Percentiles rank a stretch among this genome's conserved stretches.
Conservation (phyloP, 1,140 invertebrate species). For the Brachionus rubens region DNA sequence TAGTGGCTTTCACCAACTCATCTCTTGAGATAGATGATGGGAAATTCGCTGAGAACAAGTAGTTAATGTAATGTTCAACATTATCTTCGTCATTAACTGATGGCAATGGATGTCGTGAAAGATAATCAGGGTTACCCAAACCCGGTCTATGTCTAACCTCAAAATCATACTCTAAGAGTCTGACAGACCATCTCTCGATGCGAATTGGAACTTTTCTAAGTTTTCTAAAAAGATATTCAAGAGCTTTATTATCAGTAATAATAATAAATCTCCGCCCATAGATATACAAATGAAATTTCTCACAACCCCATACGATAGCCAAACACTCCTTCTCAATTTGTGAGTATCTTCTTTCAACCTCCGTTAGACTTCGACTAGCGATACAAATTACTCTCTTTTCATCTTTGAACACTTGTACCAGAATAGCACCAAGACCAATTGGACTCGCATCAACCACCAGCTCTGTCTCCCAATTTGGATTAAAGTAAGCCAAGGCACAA, state of each 20-base stretch:
- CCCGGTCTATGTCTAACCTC: constrained; percentile 16
- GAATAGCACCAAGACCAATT: constrained; percentile 60
- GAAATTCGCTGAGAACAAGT: neutral
- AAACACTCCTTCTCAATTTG: constrained; percentile 52
- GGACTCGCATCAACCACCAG: constrained; percentile 50
- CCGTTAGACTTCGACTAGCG: constrained; percentile 50
- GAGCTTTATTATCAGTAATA: neutral
- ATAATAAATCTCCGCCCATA: neutral
- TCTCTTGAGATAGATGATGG: neutral
- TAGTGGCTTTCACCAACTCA: neutral
- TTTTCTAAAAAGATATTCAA: neutral
- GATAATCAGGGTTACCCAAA: constrained; percentile 14
- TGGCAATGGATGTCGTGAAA: constrained; percentile 3
- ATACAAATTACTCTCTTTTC: constrained; percentile 47
- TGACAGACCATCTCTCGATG: neutral
- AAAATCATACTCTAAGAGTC: constrained; percentile 25
- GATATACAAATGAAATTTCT: constrained; percentile 16
- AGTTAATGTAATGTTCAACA: constrained; percentile 15
- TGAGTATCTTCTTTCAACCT: constrained; percentile 51
- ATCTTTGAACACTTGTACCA: constrained; percentile 53
- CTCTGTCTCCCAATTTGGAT: constrained; percentile 9
- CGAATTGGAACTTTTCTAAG: neutral
- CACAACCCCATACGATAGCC: neutral
- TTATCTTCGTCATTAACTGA: neutral
- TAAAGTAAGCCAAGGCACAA: constrained; percentile 1